These are phyloP conservation scores for Ptychodera flava DNA, from an alignment of 35 echinoderm and acorn worm species.

Conservation along the genomic window DNA sequence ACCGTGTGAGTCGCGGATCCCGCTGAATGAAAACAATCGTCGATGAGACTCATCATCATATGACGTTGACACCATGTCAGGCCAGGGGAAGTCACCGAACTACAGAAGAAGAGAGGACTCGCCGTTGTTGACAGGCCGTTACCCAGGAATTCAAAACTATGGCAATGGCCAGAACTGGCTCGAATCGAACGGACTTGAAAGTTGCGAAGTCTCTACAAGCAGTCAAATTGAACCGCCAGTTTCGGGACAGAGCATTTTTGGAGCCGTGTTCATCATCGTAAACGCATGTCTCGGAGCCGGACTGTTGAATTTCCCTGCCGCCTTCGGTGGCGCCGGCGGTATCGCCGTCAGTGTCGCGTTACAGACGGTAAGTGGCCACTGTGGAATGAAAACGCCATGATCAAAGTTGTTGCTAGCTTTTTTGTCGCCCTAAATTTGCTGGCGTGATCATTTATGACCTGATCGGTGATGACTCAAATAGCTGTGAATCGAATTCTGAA, in stretches of 20 bases:
- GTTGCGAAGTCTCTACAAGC: not conserved
- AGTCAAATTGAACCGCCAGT: not conserved
- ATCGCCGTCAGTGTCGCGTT: constrained; percentile 43
- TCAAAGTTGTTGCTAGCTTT: too few relatives aligned
- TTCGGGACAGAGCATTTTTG: not conserved
- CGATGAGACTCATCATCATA: too few relatives aligned
- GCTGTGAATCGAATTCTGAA: too few relatives aligned
- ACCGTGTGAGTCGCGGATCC: too few relatives aligned
- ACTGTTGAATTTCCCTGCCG: constrained; percentile 78
- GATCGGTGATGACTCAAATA: too few relatives aligned
- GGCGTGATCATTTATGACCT: too few relatives aligned
- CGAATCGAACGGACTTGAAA: not conserved
- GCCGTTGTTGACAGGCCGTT: not conserved
- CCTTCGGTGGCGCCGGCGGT: constrained; percentile 71
- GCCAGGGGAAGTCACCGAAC: not conserved
- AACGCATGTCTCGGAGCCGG: constrained; percentile 98
- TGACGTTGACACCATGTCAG: too few relatives aligned
- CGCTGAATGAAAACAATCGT: too few relatives aligned
- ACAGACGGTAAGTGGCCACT: constrained; percentile 75
- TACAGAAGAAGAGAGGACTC: not conserved
- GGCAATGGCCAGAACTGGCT: not conserved
- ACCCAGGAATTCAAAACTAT: too few relatives aligned
- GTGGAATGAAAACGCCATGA: too few relatives aligned
- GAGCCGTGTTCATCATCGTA: constrained; percentile 88
- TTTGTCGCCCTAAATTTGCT: too few relatives aligned